phyloP scores from a whole-genome alignment of 1,140 invertebrate genomes.

The Drosophila orosa region DNA sequence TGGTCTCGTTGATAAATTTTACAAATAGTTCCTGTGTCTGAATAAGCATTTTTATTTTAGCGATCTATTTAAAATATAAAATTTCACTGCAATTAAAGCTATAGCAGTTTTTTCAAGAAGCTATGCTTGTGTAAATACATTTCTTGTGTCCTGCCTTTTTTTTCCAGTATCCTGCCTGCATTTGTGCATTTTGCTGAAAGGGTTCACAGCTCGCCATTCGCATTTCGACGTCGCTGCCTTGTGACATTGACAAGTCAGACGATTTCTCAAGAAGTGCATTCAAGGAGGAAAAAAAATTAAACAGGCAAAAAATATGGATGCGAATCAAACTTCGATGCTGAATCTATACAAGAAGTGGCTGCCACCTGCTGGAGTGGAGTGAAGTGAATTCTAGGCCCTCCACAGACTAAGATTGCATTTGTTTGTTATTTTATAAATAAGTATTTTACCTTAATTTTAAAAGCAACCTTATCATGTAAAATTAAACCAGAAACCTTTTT shows the following conservation, averaged over 20 bases:
- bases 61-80: no score
- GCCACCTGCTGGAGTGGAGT: slow-evolving; percentile 6
- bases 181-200: slow-evolving; percentile 28
- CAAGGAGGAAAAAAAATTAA: slow-evolving; percentile 8
- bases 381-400: neutral
- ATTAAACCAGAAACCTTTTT: neutral
- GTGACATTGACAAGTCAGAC: slow-evolving; percentile 72
- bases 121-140: no score
- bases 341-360: neutral
- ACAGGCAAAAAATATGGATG: slow-evolving; percentile 10
- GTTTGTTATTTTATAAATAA: neutral
- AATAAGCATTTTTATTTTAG: no score
- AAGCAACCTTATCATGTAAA: neutral
- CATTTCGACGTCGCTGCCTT: slow-evolving; percentile 22
- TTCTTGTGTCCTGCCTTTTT: neutral
- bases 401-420: neutral
- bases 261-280: slow-evolving; percentile 57
- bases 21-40: neutral
- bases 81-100: no score
- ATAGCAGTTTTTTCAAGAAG: no score
- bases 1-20: no score
- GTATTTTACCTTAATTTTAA: neutral
- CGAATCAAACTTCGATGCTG: neutral
- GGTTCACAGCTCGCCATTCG: slow-evolving; percentile 27
- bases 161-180: slow-evolving; percentile 8